Base-by-base conservation (phyloP, 1,140 invertebrate genomes). In the Drosophila grimshawi region DNA sequence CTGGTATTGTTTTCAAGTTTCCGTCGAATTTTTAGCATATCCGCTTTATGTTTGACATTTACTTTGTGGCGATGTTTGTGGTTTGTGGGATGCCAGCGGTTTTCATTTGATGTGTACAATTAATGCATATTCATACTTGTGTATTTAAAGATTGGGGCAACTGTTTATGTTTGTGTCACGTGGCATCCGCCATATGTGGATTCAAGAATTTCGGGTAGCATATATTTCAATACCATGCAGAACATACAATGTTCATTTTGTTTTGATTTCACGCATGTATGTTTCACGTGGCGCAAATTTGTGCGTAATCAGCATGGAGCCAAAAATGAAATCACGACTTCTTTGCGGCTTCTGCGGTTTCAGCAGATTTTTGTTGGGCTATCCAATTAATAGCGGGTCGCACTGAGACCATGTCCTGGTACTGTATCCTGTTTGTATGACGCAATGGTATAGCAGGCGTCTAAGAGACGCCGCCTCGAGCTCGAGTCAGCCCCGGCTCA, bases 91-190 rank as follows among this genome's bases (percentile, higher is more conserved):
- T 51, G 10, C 51, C 57, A 61, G 49, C 61, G 78, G 74, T 59
- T 65, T 69, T 39, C 74, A 72, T 70, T 66, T 48, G 62, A 52
- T 56, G 35, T 63, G 32, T 39, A 30, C 10, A 11, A 4, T 35
- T 30, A 29, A 76, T 80, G 66, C 60, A 57, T 85, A 64, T 69
- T 60, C 63, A 81, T 76, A 29, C 19, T 33, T 33, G 33, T 41
- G 62, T 74, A 63, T 73, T 73, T 68, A 73, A 78, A 57, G 60
- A 71, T 69, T 76, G 80, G 8, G 70, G 43, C 69, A 71, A 64
- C 62, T 86, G 85, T 89, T 89, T 83, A 88, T 83, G 77, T 63
- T 64, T 53, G 33, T 89, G 86, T 89, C 85, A 89, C 85, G 85
- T 89, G 85, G 85, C 71, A 81, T 81, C 74, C 80, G 85, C 73